A percentile compares a stretch with the other conserved stretches of the same genome.
Evolutionary conservation across 2,797 vertebrate species (phyloP).

Genomic region (Momotus momota): DNA sequence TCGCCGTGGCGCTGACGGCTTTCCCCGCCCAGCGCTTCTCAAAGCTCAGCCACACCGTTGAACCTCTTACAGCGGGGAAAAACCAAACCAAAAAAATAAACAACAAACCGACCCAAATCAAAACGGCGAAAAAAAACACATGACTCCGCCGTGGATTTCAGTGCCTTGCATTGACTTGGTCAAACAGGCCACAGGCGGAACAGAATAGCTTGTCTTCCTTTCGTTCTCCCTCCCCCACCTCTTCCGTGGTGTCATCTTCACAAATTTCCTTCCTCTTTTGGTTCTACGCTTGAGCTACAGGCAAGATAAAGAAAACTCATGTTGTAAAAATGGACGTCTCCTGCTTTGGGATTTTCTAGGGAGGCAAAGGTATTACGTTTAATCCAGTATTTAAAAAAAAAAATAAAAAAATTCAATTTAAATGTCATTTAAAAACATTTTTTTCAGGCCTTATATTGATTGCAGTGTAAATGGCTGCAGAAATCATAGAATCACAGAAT

Average conservation of each 20-base stretch:
- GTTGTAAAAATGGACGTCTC: background rate
- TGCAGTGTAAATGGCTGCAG: background rate
- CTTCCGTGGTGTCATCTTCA: conserved; percentile 27
- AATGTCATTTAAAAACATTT: background rate
- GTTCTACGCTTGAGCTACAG: background rate
- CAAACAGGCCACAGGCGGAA: background rate
- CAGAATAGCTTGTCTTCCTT: conserved; percentile 5
- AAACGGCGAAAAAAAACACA: background rate
- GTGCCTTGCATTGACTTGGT: background rate
- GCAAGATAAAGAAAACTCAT: conserved; percentile 18
- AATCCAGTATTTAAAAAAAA: background rate
- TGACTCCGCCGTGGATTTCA: background rate
- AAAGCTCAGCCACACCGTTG: background rate
- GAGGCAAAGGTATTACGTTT: background rate
- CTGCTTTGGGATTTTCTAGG: background rate
- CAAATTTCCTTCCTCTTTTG: conserved; percentile 80
- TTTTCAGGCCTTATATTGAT: background rate
- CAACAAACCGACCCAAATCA: background rate
- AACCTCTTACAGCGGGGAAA: background rate
- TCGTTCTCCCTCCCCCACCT: conserved; percentile 10
- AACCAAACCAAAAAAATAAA: background rate
- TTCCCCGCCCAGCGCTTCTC: background rate
- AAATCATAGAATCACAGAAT: background rate
- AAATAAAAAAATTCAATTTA: background rate
- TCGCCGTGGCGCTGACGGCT: background rate